phyloP scores from a whole-genome alignment of 2,113 vertebrate species.

The Rhinoptilus africanus region DNA sequence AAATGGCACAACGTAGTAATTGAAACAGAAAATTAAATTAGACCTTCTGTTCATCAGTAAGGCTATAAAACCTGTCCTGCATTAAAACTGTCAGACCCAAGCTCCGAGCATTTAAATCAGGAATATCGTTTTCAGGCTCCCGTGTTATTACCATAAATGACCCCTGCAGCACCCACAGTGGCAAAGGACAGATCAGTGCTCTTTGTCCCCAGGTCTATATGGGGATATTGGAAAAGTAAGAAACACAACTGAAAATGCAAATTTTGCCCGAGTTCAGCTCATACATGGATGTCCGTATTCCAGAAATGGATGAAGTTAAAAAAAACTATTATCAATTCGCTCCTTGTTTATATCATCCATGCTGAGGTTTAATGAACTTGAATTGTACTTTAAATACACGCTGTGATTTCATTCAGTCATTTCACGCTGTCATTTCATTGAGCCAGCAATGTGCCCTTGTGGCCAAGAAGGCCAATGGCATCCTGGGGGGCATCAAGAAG shows the following conservation, averaged over 20 bases:
- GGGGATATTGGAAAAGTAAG: background rate
- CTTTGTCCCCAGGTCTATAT: rapidly evolving
- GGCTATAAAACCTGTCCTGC: background rate
- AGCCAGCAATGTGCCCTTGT: no score
- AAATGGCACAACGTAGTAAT: background rate
- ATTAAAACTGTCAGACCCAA: background rate
- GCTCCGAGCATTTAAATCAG: background rate
- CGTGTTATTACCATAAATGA: background rate
- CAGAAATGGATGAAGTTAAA: background rate
- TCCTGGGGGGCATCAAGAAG: no score
- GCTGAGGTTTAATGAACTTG: background rate
- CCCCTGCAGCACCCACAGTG: rapidly evolving
- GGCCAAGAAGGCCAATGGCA: no score
- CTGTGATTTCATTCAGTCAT: background rate
- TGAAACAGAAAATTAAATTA: background rate
- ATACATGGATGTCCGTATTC: rapidly evolving
- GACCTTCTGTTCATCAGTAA: background rate
- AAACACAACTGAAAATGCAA: background rate
- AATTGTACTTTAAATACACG: background rate
- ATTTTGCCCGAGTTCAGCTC: background rate
- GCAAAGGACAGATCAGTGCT: background rate
- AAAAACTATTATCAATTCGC: background rate
- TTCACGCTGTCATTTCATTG: no score
- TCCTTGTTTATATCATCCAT: background rate
- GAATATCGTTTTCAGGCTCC: background rate